Evolutionary conservation across 2,888 invertebrate genomes (phyloP), one percentile per base, ranked within the genome.

Genomic region (Merodon equestris): DNA sequence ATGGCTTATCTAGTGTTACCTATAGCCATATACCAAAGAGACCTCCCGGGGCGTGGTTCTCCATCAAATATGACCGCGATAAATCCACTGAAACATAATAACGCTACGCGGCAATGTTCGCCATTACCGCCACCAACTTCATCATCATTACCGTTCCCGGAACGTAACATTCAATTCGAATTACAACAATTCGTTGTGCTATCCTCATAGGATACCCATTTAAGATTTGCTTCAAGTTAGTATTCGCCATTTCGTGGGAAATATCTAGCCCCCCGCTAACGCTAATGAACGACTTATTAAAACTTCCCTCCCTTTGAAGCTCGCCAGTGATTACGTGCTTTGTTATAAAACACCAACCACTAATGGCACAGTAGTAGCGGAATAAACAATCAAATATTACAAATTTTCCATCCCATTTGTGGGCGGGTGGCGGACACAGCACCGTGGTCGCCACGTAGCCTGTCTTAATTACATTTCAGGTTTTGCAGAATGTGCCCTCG

Each of bases 351-450:
- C 67, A 54, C 75, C 38, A 57, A 27, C 42, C 36, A 48, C 36
- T 60, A 56, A 72, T 72, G 71, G 51, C 64, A 12, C 63, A 63
- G 54, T 72, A 44, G 71, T 57, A 51, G 45, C 71, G 71, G 34
- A 47, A 61, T 76, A 60, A 77, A 72, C 72, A 77, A 61, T 72
- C 56, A 77, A 77, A 72, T 60, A 61, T 72, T 51, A 57, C 40
- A 61, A 61, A 67, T 76, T 72, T 72, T 72, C 56, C 60, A 54
- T 60, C 7, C 57, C 61, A 51, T 67, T 27, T 67, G 44, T 48
- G 60, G 38, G 58, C 40, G 48, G 40, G n/a, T 60, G 18, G 66
- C 42, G 66, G 51, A 9, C 27, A 27, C 27, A 7, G 27, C 27
- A n/a, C n/a, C n/a, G 27, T 7, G 27, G 27, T 27, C 27, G 27